These are phyloP conservation scores for Lysiphlebus fabarum DNA, from an alignment of 1,140 invertebrate genomes.

Conservation along the genomic window DNA sequence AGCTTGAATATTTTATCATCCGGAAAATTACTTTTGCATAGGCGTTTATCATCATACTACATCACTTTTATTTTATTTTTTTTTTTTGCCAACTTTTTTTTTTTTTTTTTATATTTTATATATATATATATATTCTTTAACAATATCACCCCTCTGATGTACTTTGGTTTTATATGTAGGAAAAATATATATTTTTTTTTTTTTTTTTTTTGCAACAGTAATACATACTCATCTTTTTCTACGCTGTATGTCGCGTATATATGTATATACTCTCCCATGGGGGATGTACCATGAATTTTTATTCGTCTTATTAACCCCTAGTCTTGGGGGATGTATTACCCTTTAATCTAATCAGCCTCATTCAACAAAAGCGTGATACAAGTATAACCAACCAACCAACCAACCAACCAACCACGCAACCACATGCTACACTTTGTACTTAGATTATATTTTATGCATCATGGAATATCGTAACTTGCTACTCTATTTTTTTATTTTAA, in stretches of 20 bases:
- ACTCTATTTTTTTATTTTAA: too few relatives aligned
- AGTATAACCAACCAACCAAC: background rate
- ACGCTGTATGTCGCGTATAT: too few relatives aligned
- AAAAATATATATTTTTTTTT: slow-evolving; percentile 11
- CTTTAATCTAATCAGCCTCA: slow-evolving; percentile 19
- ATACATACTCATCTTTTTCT: too few relatives aligned
- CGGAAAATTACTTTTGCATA: slow-evolving; percentile 17
- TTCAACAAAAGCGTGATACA: slow-evolving; percentile 1
- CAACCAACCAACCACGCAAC: background rate
- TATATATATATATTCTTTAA: too few relatives aligned
- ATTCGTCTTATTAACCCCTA: too few relatives aligned
- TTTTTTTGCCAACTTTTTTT: slow-evolving; percentile 7
- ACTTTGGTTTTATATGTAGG: too few relatives aligned
- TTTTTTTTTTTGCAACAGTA: background rate
- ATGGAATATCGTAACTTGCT: too few relatives aligned
- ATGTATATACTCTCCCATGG: too few relatives aligned
- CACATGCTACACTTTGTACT: background rate
- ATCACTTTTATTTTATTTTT: slow-evolving; percentile 12
- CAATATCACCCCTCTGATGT: background rate
- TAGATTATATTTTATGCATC: too few relatives aligned
- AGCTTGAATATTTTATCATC: slow-evolving; percentile 15
- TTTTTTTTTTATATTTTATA: too few relatives aligned
- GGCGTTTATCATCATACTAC: slow-evolving; percentile 12
- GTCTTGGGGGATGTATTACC: background rate
- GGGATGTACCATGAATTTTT: too few relatives aligned